Conservation (phyloP, 2,888 invertebrate species). For the Carpatolechia fugitivella region DNA sequence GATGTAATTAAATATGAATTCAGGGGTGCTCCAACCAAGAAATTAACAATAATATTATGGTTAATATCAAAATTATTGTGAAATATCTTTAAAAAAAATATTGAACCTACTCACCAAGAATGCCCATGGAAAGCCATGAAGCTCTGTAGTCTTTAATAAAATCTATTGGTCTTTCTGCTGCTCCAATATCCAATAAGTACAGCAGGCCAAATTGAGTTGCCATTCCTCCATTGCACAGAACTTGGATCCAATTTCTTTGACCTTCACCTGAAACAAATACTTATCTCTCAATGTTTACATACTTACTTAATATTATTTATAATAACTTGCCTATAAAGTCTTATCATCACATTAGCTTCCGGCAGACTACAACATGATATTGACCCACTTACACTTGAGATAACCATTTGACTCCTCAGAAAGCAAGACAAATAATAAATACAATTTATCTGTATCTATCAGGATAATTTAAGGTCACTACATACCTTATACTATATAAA, state of each 20-base stretch:
- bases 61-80: no score
- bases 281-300: not conserved
- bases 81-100: no score
- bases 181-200: constrained; percentile 88
- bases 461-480: no score
- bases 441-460: no score
- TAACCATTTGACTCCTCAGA: constrained; percentile 4
- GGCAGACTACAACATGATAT: constrained; percentile 5
- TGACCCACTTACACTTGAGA: constrained; percentile 3
- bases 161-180: constrained; percentile 88
- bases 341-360: not conserved
- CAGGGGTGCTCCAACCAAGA: no score
- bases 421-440: no score
- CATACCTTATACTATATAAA: no score
- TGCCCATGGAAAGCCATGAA: constrained; percentile 90
- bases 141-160: constrained; percentile 86
- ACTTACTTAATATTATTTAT: not conserved
- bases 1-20: no score
- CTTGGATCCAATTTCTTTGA: constrained; percentile 93
- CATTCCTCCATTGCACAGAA: constrained; percentile 94
- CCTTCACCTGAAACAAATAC: constrained; percentile 80
- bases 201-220: constrained; percentile 87
- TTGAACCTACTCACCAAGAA: constrained; percentile 77
- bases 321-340: not conserved
- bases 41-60: no score